Conservation (phyloP, 2,113 vertebrate genomes). For the Pseudopodoces humilis region DNA sequence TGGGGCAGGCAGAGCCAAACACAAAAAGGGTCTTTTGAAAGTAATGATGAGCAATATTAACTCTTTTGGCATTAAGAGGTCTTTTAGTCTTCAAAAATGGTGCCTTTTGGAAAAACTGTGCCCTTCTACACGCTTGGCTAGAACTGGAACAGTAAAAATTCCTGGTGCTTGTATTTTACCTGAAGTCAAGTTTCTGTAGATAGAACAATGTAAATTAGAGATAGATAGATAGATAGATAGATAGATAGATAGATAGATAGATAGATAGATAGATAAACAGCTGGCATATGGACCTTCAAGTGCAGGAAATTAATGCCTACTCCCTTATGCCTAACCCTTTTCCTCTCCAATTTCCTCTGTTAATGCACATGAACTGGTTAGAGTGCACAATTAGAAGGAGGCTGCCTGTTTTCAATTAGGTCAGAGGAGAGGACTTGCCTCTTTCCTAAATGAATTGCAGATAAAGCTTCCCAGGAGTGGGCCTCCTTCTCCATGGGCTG, state of each 20-base stretch:
- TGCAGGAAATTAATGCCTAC: slow-evolving; percentile 8
- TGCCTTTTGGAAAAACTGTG: background rate
- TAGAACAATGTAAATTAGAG: background rate
- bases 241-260: background rate
- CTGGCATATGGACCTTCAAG: background rate
- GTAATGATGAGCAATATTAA: background rate
- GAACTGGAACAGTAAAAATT: background rate
- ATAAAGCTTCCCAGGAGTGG: slow-evolving; percentile 16
- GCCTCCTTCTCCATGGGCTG: background rate
- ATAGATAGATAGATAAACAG: background rate
- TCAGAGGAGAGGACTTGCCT: slow-evolving; percentile 22
- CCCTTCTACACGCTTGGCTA: background rate
- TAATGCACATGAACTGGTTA: background rate
- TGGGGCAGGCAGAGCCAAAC: background rate
- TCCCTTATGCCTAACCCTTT: background rate
- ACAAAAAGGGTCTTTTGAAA: background rate
- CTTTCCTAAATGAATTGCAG: slow-evolving; percentile 52
- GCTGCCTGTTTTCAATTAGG: slow-evolving; percentile 43
- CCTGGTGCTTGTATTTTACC: background rate
- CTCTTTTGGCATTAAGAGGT: background rate
- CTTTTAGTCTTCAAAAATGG: background rate
- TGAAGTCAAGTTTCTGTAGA: background rate
- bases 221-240: background rate
- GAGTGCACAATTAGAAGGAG: slow-evolving; percentile 5
- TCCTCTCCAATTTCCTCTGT: slow-evolving; percentile 15